phyloP scores from a whole-genome alignment of 2,797 vertebrate species.

The Coregonus suidteri region DNA sequence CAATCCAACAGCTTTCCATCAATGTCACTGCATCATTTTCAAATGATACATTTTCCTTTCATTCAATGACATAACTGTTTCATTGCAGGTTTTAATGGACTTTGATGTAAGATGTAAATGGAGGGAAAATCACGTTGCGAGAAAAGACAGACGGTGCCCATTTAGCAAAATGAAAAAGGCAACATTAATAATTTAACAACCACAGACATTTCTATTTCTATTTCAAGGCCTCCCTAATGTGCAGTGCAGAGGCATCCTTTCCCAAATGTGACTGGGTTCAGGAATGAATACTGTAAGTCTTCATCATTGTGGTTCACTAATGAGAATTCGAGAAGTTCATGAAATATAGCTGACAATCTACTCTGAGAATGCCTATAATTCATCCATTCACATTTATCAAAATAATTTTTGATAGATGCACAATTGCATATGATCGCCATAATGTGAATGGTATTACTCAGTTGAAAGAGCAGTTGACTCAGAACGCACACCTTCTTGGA shows the following conservation, averaged over 20 bases:
- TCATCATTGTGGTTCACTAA: background rate
- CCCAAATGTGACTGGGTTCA: background rate
- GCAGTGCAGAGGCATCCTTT: background rate
- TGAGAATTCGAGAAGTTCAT: background rate
- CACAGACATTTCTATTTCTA: constrained; percentile 29
- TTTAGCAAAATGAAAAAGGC: constrained; percentile 50
- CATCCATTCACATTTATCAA: background rate
- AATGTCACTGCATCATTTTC: background rate
- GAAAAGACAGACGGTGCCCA: constrained; percentile 37
- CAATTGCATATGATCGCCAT: background rate
- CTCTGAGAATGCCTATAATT: background rate
- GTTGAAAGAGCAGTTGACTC: background rate
- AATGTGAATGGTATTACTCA: background rate
- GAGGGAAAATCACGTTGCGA: constrained; percentile 22
- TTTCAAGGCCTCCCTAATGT: constrained; percentile 14
- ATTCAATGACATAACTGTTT: background rate
- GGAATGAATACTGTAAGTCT: background rate
- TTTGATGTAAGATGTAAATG: background rate
- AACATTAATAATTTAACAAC: constrained; percentile 46
- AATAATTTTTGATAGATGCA: background rate
- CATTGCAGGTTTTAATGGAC: background rate
- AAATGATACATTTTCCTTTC: background rate
- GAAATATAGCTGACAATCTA: background rate
- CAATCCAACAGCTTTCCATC: background rate
- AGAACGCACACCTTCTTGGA: background rate